Conservation (phyloP, 2,888 invertebrate genomes). For the Dasysyrphus tricinctus region DNA sequence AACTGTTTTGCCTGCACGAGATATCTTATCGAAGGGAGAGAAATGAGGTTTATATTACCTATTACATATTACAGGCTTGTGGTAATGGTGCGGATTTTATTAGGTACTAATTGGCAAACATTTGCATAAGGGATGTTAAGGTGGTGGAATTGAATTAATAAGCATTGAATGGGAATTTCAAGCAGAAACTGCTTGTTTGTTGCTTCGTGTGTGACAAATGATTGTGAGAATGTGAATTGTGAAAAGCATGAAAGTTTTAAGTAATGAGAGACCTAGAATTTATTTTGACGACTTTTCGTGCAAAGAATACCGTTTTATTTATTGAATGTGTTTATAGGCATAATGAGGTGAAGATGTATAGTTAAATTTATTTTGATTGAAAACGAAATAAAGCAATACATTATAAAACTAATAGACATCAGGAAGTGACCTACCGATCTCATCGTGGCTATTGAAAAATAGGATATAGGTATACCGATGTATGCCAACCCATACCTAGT, state of each 20-base stretch:
- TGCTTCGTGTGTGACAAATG: neutral
- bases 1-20: conserved; percentile 14
- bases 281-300: neutral
- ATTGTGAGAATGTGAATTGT: neutral
- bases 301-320: too few species aligned
- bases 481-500: too few species aligned
- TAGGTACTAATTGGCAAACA: conserved; percentile 73
- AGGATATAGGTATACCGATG: too few species aligned
- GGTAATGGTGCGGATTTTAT: conserved; percentile 61
- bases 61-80: conserved; percentile 24
- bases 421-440: too few species aligned
- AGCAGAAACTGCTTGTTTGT: neutral
- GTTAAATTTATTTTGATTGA: too few species aligned
- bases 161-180: neutral
- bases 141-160: conserved; percentile 54
- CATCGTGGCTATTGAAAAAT: too few species aligned
- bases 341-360: too few species aligned
- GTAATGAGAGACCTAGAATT: neutral
- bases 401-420: too few species aligned
- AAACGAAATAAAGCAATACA: too few species aligned
- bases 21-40: neutral
- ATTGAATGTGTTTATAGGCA: too few species aligned
- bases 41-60: neutral
- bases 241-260: neutral
- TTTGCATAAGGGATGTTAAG: conserved; percentile 64